Evolutionary conservation across 35 echinoderm and acorn worm genomes (phyloP).

Genomic region (Acanthaster planci): DNA sequence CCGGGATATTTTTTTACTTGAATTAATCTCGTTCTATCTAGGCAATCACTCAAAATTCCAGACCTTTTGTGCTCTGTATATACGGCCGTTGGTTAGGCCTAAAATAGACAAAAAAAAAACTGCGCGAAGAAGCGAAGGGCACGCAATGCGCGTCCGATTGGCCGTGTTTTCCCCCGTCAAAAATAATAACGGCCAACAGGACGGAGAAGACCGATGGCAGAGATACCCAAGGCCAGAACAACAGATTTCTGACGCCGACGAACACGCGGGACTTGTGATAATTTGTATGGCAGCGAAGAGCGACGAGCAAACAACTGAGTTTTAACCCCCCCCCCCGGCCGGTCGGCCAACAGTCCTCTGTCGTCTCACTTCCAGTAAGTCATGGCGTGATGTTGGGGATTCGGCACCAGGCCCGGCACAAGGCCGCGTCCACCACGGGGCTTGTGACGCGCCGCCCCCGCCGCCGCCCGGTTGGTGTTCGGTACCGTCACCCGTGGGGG

Average conservation of each 20-base stretch:
- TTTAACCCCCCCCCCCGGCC: not conserved
- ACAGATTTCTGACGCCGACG: slow-evolving; percentile 20
- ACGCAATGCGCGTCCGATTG: not conserved
- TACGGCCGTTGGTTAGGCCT: not conserved
- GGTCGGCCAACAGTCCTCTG: not conserved
- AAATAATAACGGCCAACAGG: not conserved
- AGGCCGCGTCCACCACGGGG: not conserved
- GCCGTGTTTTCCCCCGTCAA: slow-evolving; percentile 4
- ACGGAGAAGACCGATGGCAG: not conserved
- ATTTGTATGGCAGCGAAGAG: not conserved
- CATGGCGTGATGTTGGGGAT: not conserved
- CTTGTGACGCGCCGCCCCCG: not conserved
- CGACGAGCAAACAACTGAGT: not conserved
- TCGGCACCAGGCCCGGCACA: not conserved
- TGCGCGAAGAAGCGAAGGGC: not conserved
- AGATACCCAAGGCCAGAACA: slow-evolving; percentile 28
- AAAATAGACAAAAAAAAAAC: slow-evolving; percentile 6
- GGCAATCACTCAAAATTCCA: not conserved
- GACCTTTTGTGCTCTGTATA: not conserved
- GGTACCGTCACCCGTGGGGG: not conserved
- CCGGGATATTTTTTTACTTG: not conserved
- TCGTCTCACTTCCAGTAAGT: no score
- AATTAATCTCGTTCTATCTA: not conserved
- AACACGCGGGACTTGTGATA: not conserved
- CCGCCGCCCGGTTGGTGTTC: not conserved